These are phyloP conservation scores for Drosophila bipectinata DNA, from an alignment of 1,140 invertebrate genomes.

Conservation along the genomic window DNA sequence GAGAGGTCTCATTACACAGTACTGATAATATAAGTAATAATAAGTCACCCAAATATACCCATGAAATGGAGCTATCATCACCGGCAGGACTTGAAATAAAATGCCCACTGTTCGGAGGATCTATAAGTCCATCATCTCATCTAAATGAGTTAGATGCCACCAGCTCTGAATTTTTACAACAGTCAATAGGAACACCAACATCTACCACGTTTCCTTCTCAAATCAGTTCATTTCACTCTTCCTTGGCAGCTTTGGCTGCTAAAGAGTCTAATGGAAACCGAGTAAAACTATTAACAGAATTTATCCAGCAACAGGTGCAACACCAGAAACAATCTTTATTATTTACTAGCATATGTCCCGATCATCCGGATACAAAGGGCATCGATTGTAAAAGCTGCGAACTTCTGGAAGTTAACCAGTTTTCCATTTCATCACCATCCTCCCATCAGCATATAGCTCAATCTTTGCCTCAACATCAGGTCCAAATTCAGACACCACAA, in stretches of 20 bases:
- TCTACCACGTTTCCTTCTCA: slow-evolving; percentile 46
- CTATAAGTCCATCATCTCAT: slow-evolving; percentile 21
- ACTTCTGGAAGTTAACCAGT: slow-evolving; percentile 63
- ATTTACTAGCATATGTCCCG: slow-evolving; percentile 78
- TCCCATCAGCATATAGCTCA: slow-evolving; percentile 28
- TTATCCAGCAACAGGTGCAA: slow-evolving; percentile 76
- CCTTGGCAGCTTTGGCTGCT: slow-evolving; percentile 63
- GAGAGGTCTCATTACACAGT: slow-evolving; percentile 55
- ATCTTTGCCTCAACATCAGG: slow-evolving; percentile 69
- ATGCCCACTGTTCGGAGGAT: slow-evolving; percentile 10
- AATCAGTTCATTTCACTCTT: slow-evolving; percentile 74
- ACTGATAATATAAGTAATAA: slow-evolving; percentile 79
- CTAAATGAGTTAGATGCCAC: slow-evolving; percentile 34
- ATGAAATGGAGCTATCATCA: slow-evolving; percentile 18
- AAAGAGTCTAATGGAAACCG: slow-evolving; percentile 67
- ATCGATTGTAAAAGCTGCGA: slow-evolving; percentile 81
- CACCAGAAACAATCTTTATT: slow-evolving; percentile 53
- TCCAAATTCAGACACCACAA: slow-evolving; percentile 55
- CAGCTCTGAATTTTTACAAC: slow-evolving; percentile 57
- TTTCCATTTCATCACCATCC: slow-evolving; percentile 58
- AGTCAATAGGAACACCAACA: slow-evolving; percentile 9
- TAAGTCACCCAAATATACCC: slow-evolving; percentile 60
- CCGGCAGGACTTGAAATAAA: slow-evolving; percentile 18
- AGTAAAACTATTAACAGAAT: slow-evolving; percentile 76
- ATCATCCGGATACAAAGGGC: slow-evolving; percentile 72